These are phyloP conservation scores for Ormyrus labotus DNA, from an alignment of 2,888 invertebrate genomes.

Conservation along the genomic window DNA sequence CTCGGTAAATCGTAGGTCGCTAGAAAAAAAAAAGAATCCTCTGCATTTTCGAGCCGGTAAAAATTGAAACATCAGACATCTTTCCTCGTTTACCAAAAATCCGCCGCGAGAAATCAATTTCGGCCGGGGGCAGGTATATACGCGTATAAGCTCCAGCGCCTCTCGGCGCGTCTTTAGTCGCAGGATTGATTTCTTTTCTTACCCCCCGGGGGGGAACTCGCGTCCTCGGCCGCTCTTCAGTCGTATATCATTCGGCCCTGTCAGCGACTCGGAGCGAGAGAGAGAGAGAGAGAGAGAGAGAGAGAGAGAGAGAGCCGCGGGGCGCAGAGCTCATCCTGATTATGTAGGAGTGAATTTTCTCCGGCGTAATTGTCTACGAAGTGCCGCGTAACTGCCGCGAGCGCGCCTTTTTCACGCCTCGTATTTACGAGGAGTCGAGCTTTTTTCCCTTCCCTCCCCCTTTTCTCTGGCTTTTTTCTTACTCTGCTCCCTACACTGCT, in stretches of 20 bases:
- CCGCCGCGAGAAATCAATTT: slow-evolving; percentile 17
- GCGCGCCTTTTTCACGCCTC: neutral
- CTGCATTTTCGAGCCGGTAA: no score
- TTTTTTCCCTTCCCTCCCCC: slow-evolving; percentile 22
- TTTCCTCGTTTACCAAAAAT: slow-evolving; percentile 15
- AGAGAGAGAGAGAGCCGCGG: slow-evolving; percentile 23
- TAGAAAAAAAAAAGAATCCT: no score
- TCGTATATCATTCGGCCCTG: slow-evolving; percentile 49
- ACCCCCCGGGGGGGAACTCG: slow-evolving; percentile 9
- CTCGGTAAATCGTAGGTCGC: no score
- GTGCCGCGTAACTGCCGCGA: slow-evolving; percentile 21
- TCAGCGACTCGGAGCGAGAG: slow-evolving; percentile 31
- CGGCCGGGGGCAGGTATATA: neutral
- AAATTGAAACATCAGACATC: no score
- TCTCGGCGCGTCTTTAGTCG: slow-evolving; percentile 21
- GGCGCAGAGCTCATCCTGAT: slow-evolving; percentile 26
- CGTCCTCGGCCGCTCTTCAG: neutral
- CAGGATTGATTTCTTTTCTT: slow-evolving; percentile 47
- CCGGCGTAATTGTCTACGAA: slow-evolving; percentile 23
- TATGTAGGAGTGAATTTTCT: slow-evolving; percentile 44
- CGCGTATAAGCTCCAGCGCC: neutral
- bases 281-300: slow-evolving; percentile 9
- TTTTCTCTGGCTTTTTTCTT: neutral
- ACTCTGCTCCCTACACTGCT: neutral
- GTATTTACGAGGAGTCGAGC: neutral